Evolutionary conservation across 2,113 vertebrate genomes (phyloP), one percentile per base, ranked within the genome.

Genomic region (Phoenicopterus ruber): DNA sequence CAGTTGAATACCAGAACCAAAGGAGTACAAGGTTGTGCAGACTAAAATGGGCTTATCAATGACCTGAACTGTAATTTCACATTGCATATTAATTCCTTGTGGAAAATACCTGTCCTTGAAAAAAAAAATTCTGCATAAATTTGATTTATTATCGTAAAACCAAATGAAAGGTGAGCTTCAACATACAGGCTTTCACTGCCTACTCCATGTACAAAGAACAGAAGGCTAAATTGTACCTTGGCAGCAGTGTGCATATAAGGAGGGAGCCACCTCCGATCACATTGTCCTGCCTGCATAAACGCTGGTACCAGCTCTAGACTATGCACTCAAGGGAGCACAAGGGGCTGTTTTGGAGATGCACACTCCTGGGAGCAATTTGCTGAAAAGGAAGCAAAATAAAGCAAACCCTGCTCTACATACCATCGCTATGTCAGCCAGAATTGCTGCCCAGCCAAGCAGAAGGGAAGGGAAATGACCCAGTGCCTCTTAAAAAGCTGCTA

Each of bases 11-110:
- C 57, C 69, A 94, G 93, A 92, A 97, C 31, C 72, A 92, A 97
- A 84, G 84, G 82, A 97, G 92, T 85, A 97, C 89, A 88, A 96
- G 80, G 72, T 42, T 96, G 81, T 82, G n/a, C 69, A 96, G 49
- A 94, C 74, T 90, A 71, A 93, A 93, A 59, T 57, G 77, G 61
- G 59, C 31, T 94, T 93, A 87, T 76, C 85, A 84, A 38, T 73
- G 78, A 92, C 92, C 77, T 96, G 83, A 96, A 95, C 76, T 89
- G 32, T 63, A 95, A 97, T 97, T 97, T 94, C 80, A 95, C 65
- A 59, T 42, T 95, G 86, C 81, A 32, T 69, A 74, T 92, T 93
- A 97, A 95, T 79, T 96, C 69, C 83, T 82, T 70, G 69, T 71
- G 54, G 57, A 59, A 86, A 94, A 92, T 94, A 50, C 9, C 47